These are phyloP conservation scores for Polymixis flavicincta DNA, from an alignment of 2,888 invertebrate genomes.

Conservation along the genomic window DNA sequence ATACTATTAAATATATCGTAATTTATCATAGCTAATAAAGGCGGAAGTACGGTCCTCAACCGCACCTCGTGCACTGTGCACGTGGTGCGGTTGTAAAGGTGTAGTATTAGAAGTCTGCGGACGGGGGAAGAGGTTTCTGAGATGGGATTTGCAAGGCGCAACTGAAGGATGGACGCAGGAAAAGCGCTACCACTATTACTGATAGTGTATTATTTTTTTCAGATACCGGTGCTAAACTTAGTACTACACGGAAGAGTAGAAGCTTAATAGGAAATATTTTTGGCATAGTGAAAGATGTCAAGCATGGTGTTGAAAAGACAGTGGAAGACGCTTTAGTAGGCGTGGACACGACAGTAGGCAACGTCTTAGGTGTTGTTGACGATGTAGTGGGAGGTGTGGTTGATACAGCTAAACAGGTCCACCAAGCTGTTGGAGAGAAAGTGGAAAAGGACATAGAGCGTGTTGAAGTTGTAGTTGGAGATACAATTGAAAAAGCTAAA, in stretches of 20 bases:
- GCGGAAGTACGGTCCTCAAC: too few species aligned
- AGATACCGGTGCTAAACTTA: too few species aligned
- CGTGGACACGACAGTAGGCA: too few species aligned
- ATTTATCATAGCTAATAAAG: too few species aligned
- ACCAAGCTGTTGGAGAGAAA: too few species aligned
- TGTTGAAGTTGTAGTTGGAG: background rate
- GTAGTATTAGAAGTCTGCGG: background rate
- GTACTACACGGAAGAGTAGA: background rate
- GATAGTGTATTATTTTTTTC: background rate
- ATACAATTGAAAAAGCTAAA: background rate
- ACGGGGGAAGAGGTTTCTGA: background rate
- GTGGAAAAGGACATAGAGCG: background rate
- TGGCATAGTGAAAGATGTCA: background rate
- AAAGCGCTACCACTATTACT: background rate
- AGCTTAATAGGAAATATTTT: background rate
- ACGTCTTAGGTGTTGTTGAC: too few species aligned
- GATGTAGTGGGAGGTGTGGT: too few species aligned
- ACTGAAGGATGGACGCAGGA: background rate
- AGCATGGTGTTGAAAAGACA: background rate
- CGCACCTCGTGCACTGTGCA: background rate
- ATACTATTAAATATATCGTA: too few species aligned
- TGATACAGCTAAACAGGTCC: too few species aligned
- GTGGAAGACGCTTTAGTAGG: too few species aligned
- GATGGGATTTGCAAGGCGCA: background rate
- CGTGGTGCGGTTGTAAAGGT: too few species aligned